A percentile compares a stretch with the other conserved stretches of the same genome.
Evolutionary conservation across 92 coral and sea anemone genomes (phyloP).

Genomic region (Metridium senile): DNA sequence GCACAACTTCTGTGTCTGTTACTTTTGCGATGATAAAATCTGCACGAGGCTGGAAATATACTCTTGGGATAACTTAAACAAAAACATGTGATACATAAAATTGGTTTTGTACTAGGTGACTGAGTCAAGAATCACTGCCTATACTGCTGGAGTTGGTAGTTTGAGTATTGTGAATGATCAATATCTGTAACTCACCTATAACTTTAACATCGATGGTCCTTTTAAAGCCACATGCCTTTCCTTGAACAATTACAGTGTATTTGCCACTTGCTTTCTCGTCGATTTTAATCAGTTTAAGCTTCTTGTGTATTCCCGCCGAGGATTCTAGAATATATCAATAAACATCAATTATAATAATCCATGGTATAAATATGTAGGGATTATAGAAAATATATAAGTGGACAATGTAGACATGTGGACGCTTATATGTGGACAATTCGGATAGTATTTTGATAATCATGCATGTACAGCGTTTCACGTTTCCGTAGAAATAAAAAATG

Average conservation of each 20-base stretch:
- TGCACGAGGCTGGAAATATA: slow-evolving; percentile 64
- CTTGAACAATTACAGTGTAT: slow-evolving; percentile 71
- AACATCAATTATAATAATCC: no score
- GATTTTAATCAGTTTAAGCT: slow-evolving; percentile 75
- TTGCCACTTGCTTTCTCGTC: slow-evolving; percentile 59
- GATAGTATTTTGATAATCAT: no score
- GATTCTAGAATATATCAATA: slow-evolving; percentile 21
- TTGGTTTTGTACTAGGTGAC: neutral
- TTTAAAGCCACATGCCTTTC: slow-evolving; percentile 80
- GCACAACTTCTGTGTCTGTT: slow-evolving; percentile 58
- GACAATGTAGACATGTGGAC: no score
- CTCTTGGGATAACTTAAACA: slow-evolving; percentile 70
- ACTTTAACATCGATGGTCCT: slow-evolving; percentile 64
- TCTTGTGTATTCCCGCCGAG: slow-evolving; percentile 59
- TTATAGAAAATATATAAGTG: no score
- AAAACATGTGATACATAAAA: neutral
- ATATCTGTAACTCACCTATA: slow-evolving; percentile 53
- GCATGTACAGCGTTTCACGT: no score
- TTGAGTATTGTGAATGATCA: neutral
- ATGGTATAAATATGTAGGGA: no score
- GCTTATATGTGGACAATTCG: no score
- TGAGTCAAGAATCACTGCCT: no score
- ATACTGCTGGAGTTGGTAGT: neutral
- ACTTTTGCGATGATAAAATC: slow-evolving; percentile 53
- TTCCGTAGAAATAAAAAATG: no score